Conservation (phyloP, 2,888 invertebrate species). For the Callimorpha dominula region DNA sequence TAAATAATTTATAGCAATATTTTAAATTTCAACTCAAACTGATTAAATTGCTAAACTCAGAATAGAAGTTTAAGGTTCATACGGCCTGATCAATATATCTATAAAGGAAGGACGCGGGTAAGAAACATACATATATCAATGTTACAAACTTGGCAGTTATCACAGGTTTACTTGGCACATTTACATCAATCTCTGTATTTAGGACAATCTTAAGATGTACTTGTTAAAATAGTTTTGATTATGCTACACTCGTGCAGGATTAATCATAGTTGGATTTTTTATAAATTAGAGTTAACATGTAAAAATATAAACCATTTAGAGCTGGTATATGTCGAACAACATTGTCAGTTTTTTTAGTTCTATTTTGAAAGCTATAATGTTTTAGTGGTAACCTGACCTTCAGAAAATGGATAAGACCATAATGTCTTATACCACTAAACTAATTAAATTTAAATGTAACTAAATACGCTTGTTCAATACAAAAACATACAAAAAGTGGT, state of each 20-base stretch:
- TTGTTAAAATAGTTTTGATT: neutral
- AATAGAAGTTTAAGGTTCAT: neutral
- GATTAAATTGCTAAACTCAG: neutral
- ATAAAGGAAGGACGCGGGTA: neutral
- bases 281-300: too few relatives aligned
- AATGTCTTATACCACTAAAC: too few relatives aligned
- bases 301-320: too few relatives aligned
- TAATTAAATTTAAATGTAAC: too few relatives aligned
- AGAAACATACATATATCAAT: conserved; percentile 4
- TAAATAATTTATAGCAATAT: neutral
- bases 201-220: neutral
- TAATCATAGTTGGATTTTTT: neutral
- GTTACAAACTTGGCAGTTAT: conserved; percentile 9
- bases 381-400: too few relatives aligned
- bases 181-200: conserved; percentile 2
- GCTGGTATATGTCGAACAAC: too few relatives aligned
- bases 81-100: neutral
- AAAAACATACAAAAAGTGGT: too few relatives aligned
- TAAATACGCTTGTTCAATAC: too few relatives aligned
- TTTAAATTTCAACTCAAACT: neutral
- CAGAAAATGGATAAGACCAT: too few relatives aligned
- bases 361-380: too few relatives aligned
- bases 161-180: conserved; percentile 4
- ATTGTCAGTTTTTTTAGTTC: too few relatives aligned
- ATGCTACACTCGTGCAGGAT: neutral